Percentiles rank a stretch among this genome's conserved stretches.
Evolutionary conservation across 1,140 invertebrate species (phyloP).

Genomic region (Panagrolaimus sp.): DNA sequence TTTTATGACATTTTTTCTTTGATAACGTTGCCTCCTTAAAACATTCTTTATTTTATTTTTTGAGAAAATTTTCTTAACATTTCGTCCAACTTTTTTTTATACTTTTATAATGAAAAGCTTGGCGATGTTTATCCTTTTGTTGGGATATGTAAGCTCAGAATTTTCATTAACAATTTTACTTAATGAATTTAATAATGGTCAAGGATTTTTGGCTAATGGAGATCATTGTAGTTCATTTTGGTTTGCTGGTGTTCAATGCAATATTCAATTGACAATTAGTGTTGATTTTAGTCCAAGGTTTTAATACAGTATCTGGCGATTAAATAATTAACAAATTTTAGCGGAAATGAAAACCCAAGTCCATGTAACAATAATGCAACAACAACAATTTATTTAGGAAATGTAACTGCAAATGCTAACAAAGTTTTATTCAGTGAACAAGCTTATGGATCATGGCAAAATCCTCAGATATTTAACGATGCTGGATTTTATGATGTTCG

Average conservation of each 20-base stretch:
- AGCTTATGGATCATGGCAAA: background rate
- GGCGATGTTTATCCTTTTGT: conserved; percentile 7
- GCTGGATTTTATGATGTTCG: background rate
- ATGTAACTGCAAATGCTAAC: conserved; percentile 11
- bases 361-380: too few relatives aligned
- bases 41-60: too few relatives aligned
- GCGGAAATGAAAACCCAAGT: background rate
- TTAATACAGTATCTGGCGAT: background rate
- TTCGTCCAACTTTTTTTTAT: too few relatives aligned
- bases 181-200: conserved; percentile 8
- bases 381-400: background rate
- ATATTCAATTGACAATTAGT: background rate
- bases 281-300: background rate
- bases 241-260: background rate
- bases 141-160: background rate
- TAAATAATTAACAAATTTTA: background rate
- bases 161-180: background rate
- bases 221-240: background rate
- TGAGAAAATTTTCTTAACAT: too few relatives aligned
- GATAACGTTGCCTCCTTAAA: too few relatives aligned
- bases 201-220: conserved; percentile 8
- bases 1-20: too few relatives aligned
- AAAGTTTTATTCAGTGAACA: background rate
- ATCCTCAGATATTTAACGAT: background rate
- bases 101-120: too few relatives aligned